Evolutionary conservation across 2,113 vertebrate species (phyloP).

Genomic region (human (Homo sapiens)): DNA sequence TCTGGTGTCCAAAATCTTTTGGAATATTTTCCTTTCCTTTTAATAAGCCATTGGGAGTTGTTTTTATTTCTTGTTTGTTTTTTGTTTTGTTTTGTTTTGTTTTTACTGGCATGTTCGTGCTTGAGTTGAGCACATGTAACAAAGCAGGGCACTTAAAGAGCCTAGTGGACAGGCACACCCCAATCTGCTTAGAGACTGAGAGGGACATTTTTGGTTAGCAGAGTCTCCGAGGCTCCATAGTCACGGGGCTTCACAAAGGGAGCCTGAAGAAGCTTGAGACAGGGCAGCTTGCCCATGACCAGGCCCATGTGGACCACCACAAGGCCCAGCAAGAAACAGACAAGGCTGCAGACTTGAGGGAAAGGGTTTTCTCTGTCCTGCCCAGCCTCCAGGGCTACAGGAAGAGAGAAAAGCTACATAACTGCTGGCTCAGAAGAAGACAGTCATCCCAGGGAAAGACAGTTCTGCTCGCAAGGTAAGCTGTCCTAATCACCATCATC

Average conservation of each 20-base stretch:
- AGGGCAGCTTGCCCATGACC: background rate
- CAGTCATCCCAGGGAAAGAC: background rate
- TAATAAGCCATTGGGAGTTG: constrained; percentile 20
- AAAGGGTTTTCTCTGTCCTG: background rate
- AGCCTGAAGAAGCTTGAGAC: background rate
- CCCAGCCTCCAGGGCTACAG: background rate
- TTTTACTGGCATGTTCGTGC: background rate
- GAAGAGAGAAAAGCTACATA: background rate
- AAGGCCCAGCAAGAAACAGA: background rate
- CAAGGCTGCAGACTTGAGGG: background rate
- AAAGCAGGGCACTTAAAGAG: background rate
- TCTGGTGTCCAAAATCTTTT: constrained; percentile 56
- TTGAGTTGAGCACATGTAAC: background rate
- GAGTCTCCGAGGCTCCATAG: background rate
- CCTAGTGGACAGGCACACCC: background rate
- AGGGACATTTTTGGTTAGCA: background rate
- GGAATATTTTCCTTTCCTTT: background rate
- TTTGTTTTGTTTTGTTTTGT: background rate
- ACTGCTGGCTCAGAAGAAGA: background rate
- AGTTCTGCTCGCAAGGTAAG: background rate
- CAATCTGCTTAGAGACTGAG: background rate
- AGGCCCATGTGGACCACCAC: no score
- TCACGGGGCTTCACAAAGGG: background rate
- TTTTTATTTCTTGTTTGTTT: background rate
- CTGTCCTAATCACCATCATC: background rate